Conservation (phyloP, 2,113 vertebrate genomes). For the Burhinus bistriatus region DNA sequence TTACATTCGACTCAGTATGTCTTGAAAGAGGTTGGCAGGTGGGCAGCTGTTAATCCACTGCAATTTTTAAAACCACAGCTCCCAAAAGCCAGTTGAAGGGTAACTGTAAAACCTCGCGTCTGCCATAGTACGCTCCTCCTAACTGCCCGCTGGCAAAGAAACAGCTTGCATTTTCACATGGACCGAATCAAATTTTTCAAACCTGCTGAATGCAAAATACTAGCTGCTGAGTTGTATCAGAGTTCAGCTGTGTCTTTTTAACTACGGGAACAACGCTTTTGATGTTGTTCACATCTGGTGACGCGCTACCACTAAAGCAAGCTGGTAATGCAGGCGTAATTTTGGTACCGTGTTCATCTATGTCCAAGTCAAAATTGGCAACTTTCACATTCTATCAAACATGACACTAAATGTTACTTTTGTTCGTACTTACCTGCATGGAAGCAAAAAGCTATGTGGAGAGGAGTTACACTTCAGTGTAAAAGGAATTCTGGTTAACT, state of each 20-base stretch:
- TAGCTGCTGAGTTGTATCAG: not conserved
- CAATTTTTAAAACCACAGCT: not conserved
- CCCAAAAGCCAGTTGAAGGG: not conserved
- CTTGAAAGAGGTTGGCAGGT: not conserved
- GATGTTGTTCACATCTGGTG: no score
- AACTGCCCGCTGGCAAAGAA: not conserved
- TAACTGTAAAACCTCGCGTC: fast-evolving
- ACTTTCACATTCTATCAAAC: not conserved
- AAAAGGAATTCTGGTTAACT: not conserved
- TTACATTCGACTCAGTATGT: fast-evolving
- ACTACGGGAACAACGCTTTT: fast-evolving
- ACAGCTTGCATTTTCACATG: fast-evolving
- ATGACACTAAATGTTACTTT: not conserved
- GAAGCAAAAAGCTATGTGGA: not conserved
- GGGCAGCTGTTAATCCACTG: not conserved
- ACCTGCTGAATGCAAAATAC: no score
- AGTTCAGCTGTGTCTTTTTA: not conserved
- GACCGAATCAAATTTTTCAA: not conserved
- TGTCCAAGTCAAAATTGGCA: not conserved
- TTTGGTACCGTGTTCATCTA: not conserved
- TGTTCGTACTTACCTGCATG: not conserved
- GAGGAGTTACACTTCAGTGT: not conserved
- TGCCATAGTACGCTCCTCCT: fast-evolving
- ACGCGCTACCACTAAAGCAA: not conserved
- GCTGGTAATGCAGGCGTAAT: fast-evolving